Percentiles rank a stretch among this genome's conserved stretches.
Evolutionary conservation across 2,888 invertebrate genomes (phyloP).

Genomic region (Diarsia brunnea): DNA sequence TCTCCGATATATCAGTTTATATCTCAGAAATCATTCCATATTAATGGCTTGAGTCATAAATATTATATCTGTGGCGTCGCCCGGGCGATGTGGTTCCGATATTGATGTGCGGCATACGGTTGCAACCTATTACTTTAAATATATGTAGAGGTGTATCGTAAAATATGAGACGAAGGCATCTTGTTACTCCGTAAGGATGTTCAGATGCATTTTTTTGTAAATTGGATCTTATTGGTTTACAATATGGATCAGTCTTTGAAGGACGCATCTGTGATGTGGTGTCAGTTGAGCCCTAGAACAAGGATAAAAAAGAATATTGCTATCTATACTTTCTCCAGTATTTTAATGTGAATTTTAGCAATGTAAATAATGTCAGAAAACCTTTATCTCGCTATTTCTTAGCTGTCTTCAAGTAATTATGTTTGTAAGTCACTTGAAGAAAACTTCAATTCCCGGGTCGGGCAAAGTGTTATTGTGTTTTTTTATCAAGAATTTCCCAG

Average conservation of each 20-base stretch:
- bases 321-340: not conserved
- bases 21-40: conserved; percentile 53
- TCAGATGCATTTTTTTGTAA: conserved; percentile 21
- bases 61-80: conserved; percentile 51
- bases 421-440: not conserved
- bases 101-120: conserved; percentile 43
- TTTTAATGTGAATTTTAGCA: not conserved
- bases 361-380: not conserved
- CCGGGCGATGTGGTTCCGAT: conserved; percentile 28
- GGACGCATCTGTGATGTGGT: not conserved
- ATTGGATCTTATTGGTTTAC: conserved; percentile 28
- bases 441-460: too few species aligned
- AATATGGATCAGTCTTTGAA: not conserved
- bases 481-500: too few species aligned
- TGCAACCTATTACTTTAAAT: conserved; percentile 32
- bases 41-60: conserved; percentile 58
- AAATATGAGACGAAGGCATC: conserved; percentile 46
- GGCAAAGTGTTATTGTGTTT: too few species aligned
- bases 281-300: not conserved
- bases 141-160: conserved; percentile 40
- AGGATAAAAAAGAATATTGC: not conserved
- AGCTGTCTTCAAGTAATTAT: not conserved
- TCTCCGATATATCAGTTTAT: conserved; percentile 27
- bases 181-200: conserved; percentile 28
- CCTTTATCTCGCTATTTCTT: not conserved